Evolutionary conservation across 2,113 vertebrate genomes (phyloP).

Genomic region (Ifrita kowaldi): DNA sequence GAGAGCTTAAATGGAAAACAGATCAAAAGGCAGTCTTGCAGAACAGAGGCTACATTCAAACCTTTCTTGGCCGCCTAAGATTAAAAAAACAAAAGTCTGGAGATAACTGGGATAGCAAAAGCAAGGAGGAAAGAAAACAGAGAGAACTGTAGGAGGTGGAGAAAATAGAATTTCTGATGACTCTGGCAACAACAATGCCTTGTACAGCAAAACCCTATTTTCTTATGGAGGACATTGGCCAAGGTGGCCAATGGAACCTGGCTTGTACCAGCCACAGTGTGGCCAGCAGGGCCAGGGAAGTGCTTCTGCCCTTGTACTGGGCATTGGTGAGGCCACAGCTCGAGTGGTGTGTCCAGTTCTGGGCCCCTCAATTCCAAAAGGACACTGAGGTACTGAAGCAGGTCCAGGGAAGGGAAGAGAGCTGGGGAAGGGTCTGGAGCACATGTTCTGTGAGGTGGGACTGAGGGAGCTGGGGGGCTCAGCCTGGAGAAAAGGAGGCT

Average conservation of each 20-base stretch:
- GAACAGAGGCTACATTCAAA: constrained; percentile 39
- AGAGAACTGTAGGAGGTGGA: not conserved
- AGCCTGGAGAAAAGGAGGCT: not conserved
- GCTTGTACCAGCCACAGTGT: not conserved
- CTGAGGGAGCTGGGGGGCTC: not conserved
- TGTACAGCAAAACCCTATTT: not conserved
- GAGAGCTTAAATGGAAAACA: constrained; percentile 28
- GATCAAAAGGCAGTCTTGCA: constrained; percentile 6
- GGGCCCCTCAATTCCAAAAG: not conserved
- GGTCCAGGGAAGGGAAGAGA: not conserved
- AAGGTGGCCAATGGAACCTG: not conserved
- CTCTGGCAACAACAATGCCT: not conserved
- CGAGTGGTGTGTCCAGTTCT: not conserved
- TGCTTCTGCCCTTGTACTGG: not conserved
- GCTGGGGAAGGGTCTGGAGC: not conserved
- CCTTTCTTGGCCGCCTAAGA: not conserved
- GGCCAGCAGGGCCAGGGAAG: not conserved
- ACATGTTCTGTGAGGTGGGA: not conserved
- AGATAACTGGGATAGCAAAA: constrained; percentile 26
- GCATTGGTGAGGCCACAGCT: not conserved
- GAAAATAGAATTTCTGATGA: constrained; percentile 22
- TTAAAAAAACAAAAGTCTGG: not conserved
- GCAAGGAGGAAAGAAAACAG: not conserved
- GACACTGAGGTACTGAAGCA: not conserved
- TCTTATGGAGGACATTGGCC: not conserved